Evolutionary conservation across 1,140 invertebrate species (phyloP).

Genomic region (Drosophila insularis): DNA sequence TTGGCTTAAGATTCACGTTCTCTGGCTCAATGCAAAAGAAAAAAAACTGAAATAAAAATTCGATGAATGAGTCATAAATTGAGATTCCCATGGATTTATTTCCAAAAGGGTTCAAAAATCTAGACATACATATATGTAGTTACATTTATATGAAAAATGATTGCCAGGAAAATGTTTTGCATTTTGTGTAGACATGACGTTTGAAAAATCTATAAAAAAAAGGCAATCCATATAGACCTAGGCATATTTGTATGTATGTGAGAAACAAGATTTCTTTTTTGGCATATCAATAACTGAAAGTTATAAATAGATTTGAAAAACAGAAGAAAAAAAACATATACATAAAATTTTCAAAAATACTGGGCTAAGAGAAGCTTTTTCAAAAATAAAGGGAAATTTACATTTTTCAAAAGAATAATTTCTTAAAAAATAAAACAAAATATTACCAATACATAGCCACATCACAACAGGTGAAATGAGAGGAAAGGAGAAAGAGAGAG

Average conservation of each 20-base stretch:
- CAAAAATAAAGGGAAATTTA: slow-evolving; percentile 68
- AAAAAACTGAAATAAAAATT: neutral
- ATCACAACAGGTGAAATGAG: slow-evolving; percentile 24
- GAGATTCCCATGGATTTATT: neutral
- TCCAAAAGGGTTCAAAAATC: slow-evolving; percentile 19
- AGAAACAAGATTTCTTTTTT: slow-evolving; percentile 65
- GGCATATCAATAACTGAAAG: slow-evolving; percentile 79
- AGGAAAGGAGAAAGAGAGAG: slow-evolving; percentile 17
- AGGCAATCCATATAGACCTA: slow-evolving; percentile 46
- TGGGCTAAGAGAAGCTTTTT: slow-evolving; percentile 54
- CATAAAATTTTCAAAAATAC: slow-evolving; percentile 55
- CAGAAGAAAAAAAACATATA: slow-evolving; percentile 8
- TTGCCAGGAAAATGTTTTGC: slow-evolving; percentile 41
- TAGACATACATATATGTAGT: neutral
- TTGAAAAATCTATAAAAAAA: slow-evolving; percentile 55
- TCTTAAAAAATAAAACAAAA: slow-evolving; percentile 19
- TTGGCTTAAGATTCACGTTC: slow-evolving; percentile 35
- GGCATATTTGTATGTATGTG: slow-evolving; percentile 14
- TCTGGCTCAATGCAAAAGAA: neutral
- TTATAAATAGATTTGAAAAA: slow-evolving; percentile 66
- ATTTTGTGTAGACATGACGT: slow-evolving; percentile 50
- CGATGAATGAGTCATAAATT: slow-evolving; percentile 29
- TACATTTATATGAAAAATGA: slow-evolving; percentile 7
- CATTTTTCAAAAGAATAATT: slow-evolving; percentile 42
- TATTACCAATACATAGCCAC: neutral